These are phyloP conservation scores for Andrena bicolor DNA, from an alignment of 2,888 invertebrate species.

Conservation along the genomic window DNA sequence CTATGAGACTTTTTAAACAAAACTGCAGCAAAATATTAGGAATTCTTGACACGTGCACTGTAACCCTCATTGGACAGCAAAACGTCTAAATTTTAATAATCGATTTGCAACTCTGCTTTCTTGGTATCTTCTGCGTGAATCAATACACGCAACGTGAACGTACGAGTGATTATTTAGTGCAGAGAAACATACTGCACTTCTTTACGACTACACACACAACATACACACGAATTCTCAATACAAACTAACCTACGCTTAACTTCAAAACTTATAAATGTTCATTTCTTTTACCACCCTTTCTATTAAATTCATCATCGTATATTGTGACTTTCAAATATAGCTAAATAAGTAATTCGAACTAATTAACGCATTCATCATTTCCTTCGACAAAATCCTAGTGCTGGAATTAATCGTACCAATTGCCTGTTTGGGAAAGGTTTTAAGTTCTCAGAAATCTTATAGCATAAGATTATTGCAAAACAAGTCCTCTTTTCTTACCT, in stretches of 20 bases:
- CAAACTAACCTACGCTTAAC: conserved; percentile 81
- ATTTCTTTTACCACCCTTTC: conserved; percentile 42
- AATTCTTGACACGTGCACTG: conserved; percentile 66
- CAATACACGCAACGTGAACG: conserved; percentile 61
- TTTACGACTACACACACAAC: conserved; percentile 84
- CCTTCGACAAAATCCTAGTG: conserved; percentile 66
- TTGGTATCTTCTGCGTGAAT: conserved; percentile 65
- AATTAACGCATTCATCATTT: conserved; percentile 68
- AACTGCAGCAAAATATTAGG: conserved; percentile 42
- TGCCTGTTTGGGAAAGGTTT: conserved; percentile 72
- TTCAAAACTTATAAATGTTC: conserved; percentile 78
- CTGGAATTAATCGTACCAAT: conserved; percentile 75
- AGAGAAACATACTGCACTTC: conserved; percentile 71
- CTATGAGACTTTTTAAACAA: conserved; percentile 49
- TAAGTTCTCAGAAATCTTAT: conserved; percentile 11
- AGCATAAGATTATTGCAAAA: conserved; percentile 17
- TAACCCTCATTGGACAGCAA: conserved; percentile 61
- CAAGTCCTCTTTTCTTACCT: conserved; percentile 5
- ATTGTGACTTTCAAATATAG: conserved; percentile 66
- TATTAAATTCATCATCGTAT: conserved; percentile 56
- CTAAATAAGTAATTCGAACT: conserved; percentile 71
- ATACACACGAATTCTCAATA: conserved; percentile 83
- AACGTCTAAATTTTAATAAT: conserved; percentile 51
- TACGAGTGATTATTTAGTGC: conserved; percentile 60
- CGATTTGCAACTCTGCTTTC: conserved; percentile 59